phyloP scores from a whole-genome alignment of 2,113 vertebrate species.

The Catharus bicknelli region DNA sequence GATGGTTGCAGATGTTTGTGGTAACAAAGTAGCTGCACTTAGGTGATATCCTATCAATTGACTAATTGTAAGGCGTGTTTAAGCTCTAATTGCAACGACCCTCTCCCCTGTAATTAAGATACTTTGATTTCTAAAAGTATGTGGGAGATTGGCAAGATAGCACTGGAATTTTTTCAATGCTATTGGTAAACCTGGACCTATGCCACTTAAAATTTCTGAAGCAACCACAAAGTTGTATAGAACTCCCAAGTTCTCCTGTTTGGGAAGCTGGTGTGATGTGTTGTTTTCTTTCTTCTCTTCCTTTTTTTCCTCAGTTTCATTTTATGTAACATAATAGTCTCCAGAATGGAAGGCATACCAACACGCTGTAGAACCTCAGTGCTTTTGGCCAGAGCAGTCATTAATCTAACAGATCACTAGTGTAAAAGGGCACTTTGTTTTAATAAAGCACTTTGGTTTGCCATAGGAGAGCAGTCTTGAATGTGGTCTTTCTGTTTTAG shows the following conservation, averaged over 20 bases:
- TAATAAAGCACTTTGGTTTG: conserved; percentile 20
- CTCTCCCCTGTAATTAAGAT: not conserved
- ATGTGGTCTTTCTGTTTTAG: conserved; percentile 22
- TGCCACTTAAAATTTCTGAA: not conserved
- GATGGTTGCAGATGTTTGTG: not conserved
- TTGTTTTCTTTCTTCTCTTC: not conserved
- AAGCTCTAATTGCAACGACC: not conserved
- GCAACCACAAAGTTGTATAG: not conserved
- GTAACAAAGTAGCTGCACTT: not conserved
- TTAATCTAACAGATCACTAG: not conserved
- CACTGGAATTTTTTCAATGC: not conserved
- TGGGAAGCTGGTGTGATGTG: not conserved
- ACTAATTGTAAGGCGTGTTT: not conserved
- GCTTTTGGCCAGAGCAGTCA: not conserved
- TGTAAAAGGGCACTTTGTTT: conserved; percentile 49
- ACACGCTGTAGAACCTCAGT: not conserved
- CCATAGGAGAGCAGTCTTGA: conserved; percentile 19
- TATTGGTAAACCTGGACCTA: not conserved
- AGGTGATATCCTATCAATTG: not conserved
- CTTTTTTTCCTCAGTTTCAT: not conserved
- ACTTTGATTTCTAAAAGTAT: not conserved
- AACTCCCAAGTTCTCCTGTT: not conserved
- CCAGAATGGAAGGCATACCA: not conserved
- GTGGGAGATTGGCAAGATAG: not conserved
- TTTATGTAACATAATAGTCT: not conserved